Percentiles rank a stretch among this genome's conserved stretches.
Evolutionary conservation across 37 sponge, comb jelly and placozoan species (phyloP).

Genomic region (Hormiphora californensis): DNA sequence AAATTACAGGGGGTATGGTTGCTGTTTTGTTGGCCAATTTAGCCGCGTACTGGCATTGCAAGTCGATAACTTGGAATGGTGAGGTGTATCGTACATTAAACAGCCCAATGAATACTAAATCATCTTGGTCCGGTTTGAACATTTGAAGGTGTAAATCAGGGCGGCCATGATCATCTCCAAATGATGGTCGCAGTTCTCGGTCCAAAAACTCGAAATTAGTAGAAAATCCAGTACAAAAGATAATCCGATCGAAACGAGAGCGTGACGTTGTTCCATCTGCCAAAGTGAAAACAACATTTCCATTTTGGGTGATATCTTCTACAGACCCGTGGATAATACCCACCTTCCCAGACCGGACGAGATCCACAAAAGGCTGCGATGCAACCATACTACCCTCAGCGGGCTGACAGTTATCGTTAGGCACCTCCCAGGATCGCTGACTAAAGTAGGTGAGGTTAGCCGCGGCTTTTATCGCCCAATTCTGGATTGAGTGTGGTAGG

Average conservation of each 20-base stretch:
- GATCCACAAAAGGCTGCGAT: constrained; percentile 24
- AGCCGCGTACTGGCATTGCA: constrained; percentile 4
- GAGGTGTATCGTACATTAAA: constrained; percentile 1
- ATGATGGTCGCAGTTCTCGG: background rate
- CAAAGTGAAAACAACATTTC: background rate
- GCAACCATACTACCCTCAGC: constrained; percentile 18
- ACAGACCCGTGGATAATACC: constrained; percentile 11
- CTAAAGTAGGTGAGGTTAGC: background rate
- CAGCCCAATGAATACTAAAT: background rate
- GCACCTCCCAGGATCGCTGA: background rate
- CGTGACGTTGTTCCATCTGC: no score
- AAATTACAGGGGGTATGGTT: no score
- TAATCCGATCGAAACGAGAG: constrained; percentile 32
- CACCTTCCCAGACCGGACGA: background rate
- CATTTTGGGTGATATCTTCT: background rate
- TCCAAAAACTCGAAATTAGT: background rate
- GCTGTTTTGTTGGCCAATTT: background rate
- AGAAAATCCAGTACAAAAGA: constrained; percentile 45
- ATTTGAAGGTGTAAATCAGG: constrained; percentile 10
- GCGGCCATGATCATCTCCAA: background rate
- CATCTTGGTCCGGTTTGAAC: background rate
- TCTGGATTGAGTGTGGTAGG: background rate
- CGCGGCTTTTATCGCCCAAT: background rate
- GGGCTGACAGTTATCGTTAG: constrained; percentile 32
- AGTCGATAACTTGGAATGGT: constrained; percentile 26